Evolutionary conservation across 2,888 invertebrate species (phyloP).

Genomic region (Pristionchus japonicus): DNA sequence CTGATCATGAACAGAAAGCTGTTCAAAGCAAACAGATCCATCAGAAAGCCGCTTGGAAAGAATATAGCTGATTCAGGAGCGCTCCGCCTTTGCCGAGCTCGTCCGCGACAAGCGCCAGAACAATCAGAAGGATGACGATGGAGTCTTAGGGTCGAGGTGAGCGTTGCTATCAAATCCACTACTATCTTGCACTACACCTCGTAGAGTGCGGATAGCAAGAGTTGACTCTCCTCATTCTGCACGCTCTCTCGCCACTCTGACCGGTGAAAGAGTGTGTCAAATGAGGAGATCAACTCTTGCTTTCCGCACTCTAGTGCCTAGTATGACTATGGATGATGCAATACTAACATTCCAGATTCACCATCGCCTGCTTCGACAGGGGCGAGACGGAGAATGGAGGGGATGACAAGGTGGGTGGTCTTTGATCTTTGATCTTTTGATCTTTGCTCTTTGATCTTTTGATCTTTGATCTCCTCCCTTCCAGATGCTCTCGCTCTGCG

Average conservation of each 20-base stretch:
- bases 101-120: background rate
- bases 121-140: background rate
- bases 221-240: no score
- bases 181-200: no score
- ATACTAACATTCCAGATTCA: no score
- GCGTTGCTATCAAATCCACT: no score
- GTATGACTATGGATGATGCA: no score
- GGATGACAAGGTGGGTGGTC: background rate
- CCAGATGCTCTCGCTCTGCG: conserved; percentile 61
- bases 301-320: no score
- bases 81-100: background rate
- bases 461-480: background rate
- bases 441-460: background rate
- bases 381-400: conserved; percentile 67
- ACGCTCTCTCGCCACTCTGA: no score
- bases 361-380: conserved; percentile 67
- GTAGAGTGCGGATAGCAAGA: no score
- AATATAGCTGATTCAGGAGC: background rate
- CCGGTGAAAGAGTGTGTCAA: no score
- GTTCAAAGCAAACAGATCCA: no score
- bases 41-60: background rate
- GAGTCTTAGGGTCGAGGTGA: background rate
- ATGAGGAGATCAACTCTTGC: no score
- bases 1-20: background rate
- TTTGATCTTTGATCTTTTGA: background rate